These are phyloP conservation scores for Drosophila recens DNA, from an alignment of 2,888 invertebrate species.

Conservation along the genomic window DNA sequence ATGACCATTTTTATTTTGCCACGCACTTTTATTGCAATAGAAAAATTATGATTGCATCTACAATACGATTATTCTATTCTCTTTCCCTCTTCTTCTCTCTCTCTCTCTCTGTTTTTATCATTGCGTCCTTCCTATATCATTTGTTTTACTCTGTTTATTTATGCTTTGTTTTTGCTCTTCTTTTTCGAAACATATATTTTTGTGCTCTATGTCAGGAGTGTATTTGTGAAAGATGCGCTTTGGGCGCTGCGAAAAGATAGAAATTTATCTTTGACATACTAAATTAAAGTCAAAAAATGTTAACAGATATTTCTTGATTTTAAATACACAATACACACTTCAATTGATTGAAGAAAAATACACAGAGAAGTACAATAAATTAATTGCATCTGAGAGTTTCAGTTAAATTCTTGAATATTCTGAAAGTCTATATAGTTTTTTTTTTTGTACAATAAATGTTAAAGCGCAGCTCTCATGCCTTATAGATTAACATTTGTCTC, in stretches of 20 bases:
- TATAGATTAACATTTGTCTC: too few relatives aligned
- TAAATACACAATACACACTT: neutral
- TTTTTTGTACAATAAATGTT: too few relatives aligned
- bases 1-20: slow-evolving; percentile 72
- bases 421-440: too few relatives aligned
- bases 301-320: neutral
- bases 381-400: too few relatives aligned
- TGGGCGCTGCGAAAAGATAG: slow-evolving; percentile 23
- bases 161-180: slow-evolving; percentile 19
- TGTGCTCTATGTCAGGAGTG: slow-evolving; percentile 26
- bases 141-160: slow-evolving; percentile 28
- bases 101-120: neutral
- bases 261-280: neutral
- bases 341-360: neutral
- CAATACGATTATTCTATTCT: slow-evolving; percentile 21
- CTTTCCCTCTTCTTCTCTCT: slow-evolving; percentile 23
- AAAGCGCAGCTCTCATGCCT: too few relatives aligned
- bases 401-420: too few relatives aligned
- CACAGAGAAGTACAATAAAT: neutral
- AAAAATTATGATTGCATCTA: slow-evolving; percentile 75
- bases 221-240: neutral
- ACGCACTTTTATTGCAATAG: slow-evolving; percentile 77
- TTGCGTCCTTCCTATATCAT: neutral
- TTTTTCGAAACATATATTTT: neutral
- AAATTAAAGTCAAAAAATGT: neutral